Conservation (phyloP, 2,113 vertebrate species). For the Burhinus bistriatus region DNA sequence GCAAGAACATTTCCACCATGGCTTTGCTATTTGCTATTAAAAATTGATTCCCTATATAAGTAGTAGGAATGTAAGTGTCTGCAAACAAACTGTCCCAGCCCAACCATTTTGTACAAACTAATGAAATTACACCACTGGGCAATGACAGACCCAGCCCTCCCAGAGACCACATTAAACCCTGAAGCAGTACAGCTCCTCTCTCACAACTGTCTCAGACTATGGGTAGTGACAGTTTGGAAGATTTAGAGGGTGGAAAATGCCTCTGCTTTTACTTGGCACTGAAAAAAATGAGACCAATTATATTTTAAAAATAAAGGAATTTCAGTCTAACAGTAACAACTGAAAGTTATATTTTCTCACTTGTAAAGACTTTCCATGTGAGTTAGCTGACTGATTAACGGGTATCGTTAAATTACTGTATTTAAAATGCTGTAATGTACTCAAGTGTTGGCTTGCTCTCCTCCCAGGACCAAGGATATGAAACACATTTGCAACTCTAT, state of each 20-base stretch:
- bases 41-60: not conserved
- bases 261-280: constrained; percentile 11
- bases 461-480: constrained; percentile 34
- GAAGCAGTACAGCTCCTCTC: not conserved
- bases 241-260: constrained; percentile 39
- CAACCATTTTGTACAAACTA: constrained; percentile 8
- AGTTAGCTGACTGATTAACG: constrained; percentile 11
- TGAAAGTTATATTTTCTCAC: constrained; percentile 31
- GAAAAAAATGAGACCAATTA: constrained; percentile 2
- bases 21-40: constrained; percentile 3
- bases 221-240: constrained; percentile 23
- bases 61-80: not conserved
- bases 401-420: not conserved
- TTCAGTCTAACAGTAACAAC: not conserved
- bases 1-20: not conserved
- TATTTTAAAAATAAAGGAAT: not conserved
- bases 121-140: constrained; percentile 20
- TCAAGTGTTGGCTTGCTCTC: constrained; percentile 6
- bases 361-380: not conserved
- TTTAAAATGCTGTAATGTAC: constrained; percentile 21
- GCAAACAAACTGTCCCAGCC: not conserved
- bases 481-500: constrained; percentile 43
- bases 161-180: constrained; percentile 4
- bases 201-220: not conserved
- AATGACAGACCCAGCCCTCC: constrained; percentile 2